Conservation (phyloP, 1,140 invertebrate genomes). For the Paraescarpia echinospica region DNA sequence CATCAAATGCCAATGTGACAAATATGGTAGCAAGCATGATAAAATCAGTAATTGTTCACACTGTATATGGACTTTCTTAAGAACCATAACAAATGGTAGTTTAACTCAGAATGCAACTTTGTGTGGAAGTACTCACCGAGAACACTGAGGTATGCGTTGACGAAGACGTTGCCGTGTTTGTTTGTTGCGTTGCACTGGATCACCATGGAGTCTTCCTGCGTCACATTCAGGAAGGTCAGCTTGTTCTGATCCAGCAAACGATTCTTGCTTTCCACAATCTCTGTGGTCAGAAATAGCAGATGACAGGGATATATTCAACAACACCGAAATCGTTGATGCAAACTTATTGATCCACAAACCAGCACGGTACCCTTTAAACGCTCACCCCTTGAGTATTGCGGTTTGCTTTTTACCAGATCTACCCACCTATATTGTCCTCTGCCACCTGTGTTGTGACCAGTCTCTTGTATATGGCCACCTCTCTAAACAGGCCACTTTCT, state of each 20-base stretch:
- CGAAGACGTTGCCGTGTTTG: constrained; percentile 93
- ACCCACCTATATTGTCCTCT: too few relatives aligned
- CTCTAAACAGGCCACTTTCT: too few relatives aligned
- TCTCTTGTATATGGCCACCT: too few relatives aligned
- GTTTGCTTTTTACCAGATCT: neutral
- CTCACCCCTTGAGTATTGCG: neutral
- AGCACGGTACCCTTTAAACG: neutral
- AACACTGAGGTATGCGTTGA: constrained; percentile 97
- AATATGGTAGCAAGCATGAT: too few relatives aligned
- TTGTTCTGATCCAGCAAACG: constrained; percentile 65
- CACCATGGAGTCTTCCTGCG: constrained; percentile 92
- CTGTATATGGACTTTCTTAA: too few relatives aligned
- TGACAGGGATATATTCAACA: constrained; percentile 25
- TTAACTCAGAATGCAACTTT: too few relatives aligned
- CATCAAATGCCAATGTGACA: too few relatives aligned
- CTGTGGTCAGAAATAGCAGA: constrained; percentile 7
- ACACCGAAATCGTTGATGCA: neutral
- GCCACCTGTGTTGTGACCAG: neutral
- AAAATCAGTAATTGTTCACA: too few relatives aligned
- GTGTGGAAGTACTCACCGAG: too few relatives aligned
- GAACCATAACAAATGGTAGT: too few relatives aligned
- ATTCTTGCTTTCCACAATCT: constrained; percentile 53
- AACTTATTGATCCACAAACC: constrained; percentile 12
- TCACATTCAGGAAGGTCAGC: constrained; percentile 80
- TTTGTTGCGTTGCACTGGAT: constrained; percentile 99